Base-by-base conservation (phyloP, 1,140 invertebrate species). In the Bombus cullumanus region DNA sequence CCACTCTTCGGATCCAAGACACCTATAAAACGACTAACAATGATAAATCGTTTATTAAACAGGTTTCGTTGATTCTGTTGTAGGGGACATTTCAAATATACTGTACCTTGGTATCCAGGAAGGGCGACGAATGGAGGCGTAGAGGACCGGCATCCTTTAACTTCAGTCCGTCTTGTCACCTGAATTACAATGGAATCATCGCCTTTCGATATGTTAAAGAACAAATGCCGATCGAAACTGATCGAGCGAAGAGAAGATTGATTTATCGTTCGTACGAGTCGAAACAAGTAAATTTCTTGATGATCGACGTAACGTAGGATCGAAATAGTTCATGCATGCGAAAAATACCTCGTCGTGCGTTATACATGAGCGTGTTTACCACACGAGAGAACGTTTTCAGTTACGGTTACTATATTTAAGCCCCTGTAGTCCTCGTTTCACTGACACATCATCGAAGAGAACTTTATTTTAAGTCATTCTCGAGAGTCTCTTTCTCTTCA, bases 51-150 rank as follows among this genome's bases (percentile, higher is more conserved):
- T 18, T 22, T 53, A 53, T 53, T 53, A 53, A 53, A 22, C 18
- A 53, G 18, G 47, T 53, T 53, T 53, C 47, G 6, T 22, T 53
- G 47, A 18, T 53, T 53, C 47, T 22, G 47, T 53, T 53, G 47
- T 53, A 53, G 47, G 47, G 47, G 47, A 53, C 47, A 53, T 53
- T 62, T 62, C 59, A 13, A 28, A 18, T n/a, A 66, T 95, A 69
- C 41, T 95, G 93, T 96, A 97, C 94, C 97, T 97, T 89, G 96
- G 96, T 91, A 96, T 96, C 96, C 96, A 97, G 75, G 96, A 96
- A 88, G 96, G 96, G 91, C 97, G 95, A 34, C 15, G 31, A 34
- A 66, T 66, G 83, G 96, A 96, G 81, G 96, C 95, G 92, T 97
- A 96, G 80, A 97, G 95, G 81, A 96, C 96, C 34, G 96, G 96